Evolutionary conservation across 2,797 vertebrate species (phyloP).

Genomic region (Sebastes variabilis): DNA sequence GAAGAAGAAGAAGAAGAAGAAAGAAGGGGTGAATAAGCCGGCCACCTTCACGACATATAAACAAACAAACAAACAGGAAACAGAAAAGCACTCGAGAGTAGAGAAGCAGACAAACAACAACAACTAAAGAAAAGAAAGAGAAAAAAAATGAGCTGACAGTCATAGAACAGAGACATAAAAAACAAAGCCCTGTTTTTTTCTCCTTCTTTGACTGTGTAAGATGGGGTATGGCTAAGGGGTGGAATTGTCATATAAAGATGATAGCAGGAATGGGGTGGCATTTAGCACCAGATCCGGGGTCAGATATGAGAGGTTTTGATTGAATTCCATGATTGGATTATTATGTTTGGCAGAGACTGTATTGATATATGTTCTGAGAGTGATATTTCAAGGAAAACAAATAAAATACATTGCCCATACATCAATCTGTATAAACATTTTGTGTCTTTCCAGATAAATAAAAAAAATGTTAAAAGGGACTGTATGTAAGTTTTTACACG

Average conservation of each 20-base stretch:
- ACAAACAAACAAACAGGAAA: neutral
- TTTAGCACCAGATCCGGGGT: neutral
- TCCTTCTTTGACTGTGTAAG: too few relatives aligned
- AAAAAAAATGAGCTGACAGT: neutral
- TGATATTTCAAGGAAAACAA: neutral
- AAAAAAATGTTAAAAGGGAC: neutral
- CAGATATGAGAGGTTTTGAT: neutral
- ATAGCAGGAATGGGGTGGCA: neutral
- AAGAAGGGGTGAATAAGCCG: neutral
- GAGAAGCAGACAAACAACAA: neutral
- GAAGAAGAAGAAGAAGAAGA: neutral
- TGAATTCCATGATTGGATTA: neutral
- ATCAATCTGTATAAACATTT: neutral
- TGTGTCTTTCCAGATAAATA: neutral
- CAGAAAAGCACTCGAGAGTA: neutral
- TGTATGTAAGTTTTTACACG: too few relatives aligned
- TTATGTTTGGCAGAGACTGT: neutral
- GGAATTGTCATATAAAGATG: neutral
- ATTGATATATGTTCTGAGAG: neutral
- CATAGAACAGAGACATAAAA: neutral
- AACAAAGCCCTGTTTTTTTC: neutral
- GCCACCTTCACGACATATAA: neutral
- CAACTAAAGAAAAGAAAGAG: neutral
- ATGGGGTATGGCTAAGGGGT: too few relatives aligned
- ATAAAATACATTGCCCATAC: neutral